Evolutionary conservation across 2,888 invertebrate species (phyloP).

Genomic region (Brassicogethes aeneus): DNA sequence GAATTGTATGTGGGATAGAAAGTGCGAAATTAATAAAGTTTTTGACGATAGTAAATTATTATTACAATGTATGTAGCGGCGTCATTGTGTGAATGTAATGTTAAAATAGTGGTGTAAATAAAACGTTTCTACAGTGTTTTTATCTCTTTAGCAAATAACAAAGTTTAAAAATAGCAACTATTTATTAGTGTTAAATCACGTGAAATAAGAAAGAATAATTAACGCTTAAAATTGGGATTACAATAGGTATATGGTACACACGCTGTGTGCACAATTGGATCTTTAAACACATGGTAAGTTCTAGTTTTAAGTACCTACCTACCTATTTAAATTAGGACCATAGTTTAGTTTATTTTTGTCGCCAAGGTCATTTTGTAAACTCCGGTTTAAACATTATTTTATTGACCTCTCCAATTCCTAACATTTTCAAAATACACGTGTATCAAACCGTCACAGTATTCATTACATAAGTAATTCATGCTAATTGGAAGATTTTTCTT

Average conservation of each 20-base stretch:
- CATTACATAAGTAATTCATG: no score
- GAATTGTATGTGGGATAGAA: neutral
- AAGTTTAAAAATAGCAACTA: constrained; percentile 3
- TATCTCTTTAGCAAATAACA: constrained; percentile 1
- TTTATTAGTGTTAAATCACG: constrained; percentile 3
- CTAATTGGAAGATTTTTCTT: no score
- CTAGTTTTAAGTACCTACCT: neutral
- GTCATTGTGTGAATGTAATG: neutral
- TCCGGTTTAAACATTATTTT: constrained; percentile 1
- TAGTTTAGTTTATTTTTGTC: constrained; percentile 2
- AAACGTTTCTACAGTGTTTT: constrained; percentile 1
- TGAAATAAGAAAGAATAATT: constrained; percentile 1
- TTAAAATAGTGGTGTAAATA: neutral
- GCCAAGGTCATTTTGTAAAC: constrained; percentile 1
- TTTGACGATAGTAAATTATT: constrained; percentile 1
- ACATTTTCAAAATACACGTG: constrained; percentile 2
- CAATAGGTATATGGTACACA: neutral
- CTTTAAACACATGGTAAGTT: constrained; percentile 3
- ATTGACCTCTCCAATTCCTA: neutral
- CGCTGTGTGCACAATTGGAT: neutral
- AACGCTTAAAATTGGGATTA: neutral
- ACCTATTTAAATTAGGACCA: constrained; percentile 2
- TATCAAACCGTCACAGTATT: neutral
- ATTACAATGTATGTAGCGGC: neutral
- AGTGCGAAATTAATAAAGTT: neutral